Evolutionary conservation across 2,888 invertebrate genomes (phyloP).

Genomic region (Volucella inanis): DNA sequence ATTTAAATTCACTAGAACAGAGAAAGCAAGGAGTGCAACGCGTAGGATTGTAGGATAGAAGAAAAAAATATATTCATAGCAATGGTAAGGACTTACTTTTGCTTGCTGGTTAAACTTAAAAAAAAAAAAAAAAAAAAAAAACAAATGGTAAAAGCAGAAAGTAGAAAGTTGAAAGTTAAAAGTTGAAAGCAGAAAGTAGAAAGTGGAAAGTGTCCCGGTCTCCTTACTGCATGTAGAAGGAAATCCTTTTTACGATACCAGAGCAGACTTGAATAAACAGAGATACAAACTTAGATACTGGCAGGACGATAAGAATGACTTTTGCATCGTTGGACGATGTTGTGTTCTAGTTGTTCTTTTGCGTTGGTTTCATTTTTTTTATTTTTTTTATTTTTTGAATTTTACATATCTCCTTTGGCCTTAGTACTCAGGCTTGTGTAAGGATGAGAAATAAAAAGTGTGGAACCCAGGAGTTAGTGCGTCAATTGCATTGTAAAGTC

Average conservation of each 20-base stretch:
- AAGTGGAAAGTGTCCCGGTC: constrained; percentile 14
- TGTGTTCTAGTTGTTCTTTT: background rate
- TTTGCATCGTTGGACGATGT: constrained; percentile 27
- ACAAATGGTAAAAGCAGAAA: constrained; percentile 5
- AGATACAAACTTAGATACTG: constrained; percentile 16
- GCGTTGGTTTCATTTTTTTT: background rate
- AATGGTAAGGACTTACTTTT: constrained; percentile 36
- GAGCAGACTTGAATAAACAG: constrained; percentile 19
- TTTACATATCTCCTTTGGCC: background rate
- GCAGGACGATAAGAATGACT: constrained; percentile 13
- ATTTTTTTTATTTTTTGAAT: background rate
- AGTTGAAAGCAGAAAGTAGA: constrained; percentile 24
- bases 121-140: background rate
- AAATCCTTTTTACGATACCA: constrained; percentile 48
- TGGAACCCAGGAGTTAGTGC: background rate
- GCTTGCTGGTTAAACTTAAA: background rate
- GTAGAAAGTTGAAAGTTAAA: background rate
- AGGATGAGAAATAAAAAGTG: background rate
- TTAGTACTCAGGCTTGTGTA: constrained; percentile 3
- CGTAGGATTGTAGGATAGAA: constrained; percentile 6
- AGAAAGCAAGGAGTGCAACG: constrained; percentile 46
- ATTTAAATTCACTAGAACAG: constrained; percentile 62
- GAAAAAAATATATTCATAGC: constrained; percentile 49
- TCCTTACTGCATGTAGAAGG: constrained; percentile 37
- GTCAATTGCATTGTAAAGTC: constrained; percentile 6